Percentiles rank a stretch among this genome's conserved stretches.
Conservation (phyloP, 2,113 vertebrate species). For the Laticauda colubrina region DNA sequence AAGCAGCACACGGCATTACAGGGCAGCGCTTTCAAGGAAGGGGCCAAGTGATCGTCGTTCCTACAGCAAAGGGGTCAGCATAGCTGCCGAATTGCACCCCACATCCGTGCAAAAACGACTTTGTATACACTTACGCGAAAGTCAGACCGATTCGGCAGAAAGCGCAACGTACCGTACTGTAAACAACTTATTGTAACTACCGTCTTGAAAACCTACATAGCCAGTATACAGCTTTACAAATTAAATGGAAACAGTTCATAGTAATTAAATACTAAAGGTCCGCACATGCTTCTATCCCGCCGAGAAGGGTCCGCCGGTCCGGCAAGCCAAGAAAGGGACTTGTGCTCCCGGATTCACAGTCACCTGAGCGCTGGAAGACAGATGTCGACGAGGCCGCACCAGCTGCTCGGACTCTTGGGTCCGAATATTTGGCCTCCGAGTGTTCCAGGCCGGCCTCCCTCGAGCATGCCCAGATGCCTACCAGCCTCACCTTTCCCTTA, state of each 20-base stretch:
- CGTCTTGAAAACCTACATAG: neutral
- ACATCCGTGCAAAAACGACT: neutral
- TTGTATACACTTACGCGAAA: neutral
- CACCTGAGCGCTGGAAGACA: neutral
- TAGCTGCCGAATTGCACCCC: neutral
- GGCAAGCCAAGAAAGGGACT: neutral
- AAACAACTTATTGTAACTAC: neutral
- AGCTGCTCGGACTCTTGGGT: neutral
- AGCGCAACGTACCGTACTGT: neutral
- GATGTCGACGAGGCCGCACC: neutral
- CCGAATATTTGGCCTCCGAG: neutral
- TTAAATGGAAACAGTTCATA: neutral
- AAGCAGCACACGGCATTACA: neutral
- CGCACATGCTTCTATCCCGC: neutral
- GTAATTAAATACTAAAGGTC: neutral
- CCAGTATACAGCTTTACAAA: neutral
- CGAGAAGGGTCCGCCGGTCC: neutral
- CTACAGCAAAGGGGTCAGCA: neutral
- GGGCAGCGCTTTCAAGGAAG: neutral
- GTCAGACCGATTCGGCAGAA: neutral
- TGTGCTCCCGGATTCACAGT: neutral
- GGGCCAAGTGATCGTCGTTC: neutral
- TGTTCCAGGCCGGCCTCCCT: neutral
- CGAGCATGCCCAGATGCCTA: neutral
- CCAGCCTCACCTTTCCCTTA: conserved; percentile 10